A percentile compares a stretch with the other conserved stretches of the same genome.
phyloP scores from a whole-genome alignment of 1,140 invertebrate species.

The Conopomorpha cramerella region DNA sequence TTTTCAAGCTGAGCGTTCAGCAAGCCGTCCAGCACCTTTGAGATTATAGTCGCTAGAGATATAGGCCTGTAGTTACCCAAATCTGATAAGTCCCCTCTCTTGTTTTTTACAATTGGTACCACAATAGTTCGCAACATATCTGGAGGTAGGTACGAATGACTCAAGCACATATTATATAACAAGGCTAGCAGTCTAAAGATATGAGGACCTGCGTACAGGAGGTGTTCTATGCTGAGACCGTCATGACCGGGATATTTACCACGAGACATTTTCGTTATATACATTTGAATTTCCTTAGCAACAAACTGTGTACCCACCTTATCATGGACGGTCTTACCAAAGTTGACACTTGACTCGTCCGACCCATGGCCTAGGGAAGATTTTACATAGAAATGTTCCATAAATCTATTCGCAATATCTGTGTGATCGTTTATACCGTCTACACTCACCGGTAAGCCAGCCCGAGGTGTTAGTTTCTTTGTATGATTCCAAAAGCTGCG shows the following conservation, averaged over 20 bases:
- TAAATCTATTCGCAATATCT: slow-evolving; percentile 1
- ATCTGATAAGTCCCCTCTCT: neutral
- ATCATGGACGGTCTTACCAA: no score
- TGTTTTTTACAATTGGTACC: slow-evolving; percentile 2
- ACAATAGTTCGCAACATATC: neutral
- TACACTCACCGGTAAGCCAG: slow-evolving; percentile 1
- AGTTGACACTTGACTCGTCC: no score
- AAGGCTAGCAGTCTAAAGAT: neutral
- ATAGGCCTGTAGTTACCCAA: slow-evolving; percentile 2
- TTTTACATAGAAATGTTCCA: neutral
- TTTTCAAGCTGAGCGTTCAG: neutral
- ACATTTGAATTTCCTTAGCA: neutral
- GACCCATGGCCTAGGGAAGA: no score
- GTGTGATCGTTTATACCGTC: neutral
- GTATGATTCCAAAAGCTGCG: slow-evolving; percentile 2
- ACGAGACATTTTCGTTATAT: neutral
- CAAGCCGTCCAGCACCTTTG: neutral
- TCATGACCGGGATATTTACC: slow-evolving; percentile 1
- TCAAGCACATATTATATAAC: neutral
- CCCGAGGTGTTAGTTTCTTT: neutral
- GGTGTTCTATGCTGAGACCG: slow-evolving; percentile 1
- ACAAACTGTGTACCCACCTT: no score
- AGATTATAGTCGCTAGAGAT: neutral
- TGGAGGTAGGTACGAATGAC: neutral
- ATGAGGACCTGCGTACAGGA: neutral